Evolutionary conservation across 2,888 invertebrate species (phyloP).

Genomic region (Tiphia femorata): DNA sequence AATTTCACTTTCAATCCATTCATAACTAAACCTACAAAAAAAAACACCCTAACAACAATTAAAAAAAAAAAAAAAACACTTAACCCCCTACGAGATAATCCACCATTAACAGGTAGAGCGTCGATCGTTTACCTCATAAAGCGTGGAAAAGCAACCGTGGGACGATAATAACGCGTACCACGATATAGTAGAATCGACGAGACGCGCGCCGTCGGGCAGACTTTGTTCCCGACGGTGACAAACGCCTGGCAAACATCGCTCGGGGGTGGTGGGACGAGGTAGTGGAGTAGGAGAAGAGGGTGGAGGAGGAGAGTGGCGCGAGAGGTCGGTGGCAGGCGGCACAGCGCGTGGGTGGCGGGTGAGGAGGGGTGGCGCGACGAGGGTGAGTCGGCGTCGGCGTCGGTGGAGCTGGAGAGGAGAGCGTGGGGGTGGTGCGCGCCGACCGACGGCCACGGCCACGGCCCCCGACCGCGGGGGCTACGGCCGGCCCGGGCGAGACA

Average conservation of each 20-base stretch:
- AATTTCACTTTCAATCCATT: too few species aligned
- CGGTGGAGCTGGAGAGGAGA: conserved; percentile 35
- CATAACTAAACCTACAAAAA: too few species aligned
- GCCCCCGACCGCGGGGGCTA: conserved; percentile 45
- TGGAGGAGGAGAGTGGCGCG: neutral
- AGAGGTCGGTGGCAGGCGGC: neutral
- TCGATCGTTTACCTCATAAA: conserved; percentile 29
- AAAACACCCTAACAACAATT: too few species aligned
- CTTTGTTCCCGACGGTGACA: conserved; percentile 46
- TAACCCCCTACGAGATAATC: too few species aligned
- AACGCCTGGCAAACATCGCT: conserved; percentile 36
- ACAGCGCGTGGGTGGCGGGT: neutral
- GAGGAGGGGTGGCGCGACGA: neutral
- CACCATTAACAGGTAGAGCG: too few species aligned
- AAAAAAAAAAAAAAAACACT: too few species aligned
- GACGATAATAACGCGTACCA: neutral
- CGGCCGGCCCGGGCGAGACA: conserved; percentile 60
- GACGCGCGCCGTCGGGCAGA: conserved; percentile 10
- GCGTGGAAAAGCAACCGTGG: neutral
- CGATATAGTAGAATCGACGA: neutral
- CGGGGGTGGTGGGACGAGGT: conserved; percentile 9
- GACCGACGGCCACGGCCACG: conserved; percentile 58
- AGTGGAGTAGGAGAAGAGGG: conserved; percentile 6
- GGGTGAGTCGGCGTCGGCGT: conserved; percentile 2
- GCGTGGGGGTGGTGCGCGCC: conserved; percentile 41